Percentiles rank a stretch among this genome's conserved stretches.
These are phyloP conservation scores for Cylloceria caligata DNA, from an alignment of 2,888 invertebrate species.

Conservation along the genomic window DNA sequence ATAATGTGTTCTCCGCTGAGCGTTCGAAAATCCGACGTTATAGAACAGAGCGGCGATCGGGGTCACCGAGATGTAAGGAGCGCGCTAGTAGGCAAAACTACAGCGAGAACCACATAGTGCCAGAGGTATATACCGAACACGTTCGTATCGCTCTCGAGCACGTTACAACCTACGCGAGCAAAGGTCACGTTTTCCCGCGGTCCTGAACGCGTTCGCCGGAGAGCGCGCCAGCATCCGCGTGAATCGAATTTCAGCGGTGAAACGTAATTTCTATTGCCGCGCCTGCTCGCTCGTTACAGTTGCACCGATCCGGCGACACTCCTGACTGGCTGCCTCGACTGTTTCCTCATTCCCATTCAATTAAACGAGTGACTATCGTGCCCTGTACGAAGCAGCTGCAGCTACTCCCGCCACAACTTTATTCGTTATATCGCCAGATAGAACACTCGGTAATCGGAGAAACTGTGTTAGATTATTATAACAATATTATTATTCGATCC, in stretches of 20 bases:
- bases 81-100: not conserved
- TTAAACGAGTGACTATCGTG: slow-evolving; percentile 56
- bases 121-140: slow-evolving; percentile 13
- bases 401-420: slow-evolving; percentile 28
- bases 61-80: slow-evolving; percentile 58
- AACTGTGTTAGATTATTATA: slow-evolving; percentile 45
- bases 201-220: slow-evolving; percentile 49
- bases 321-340: slow-evolving; percentile 50
- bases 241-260: slow-evolving; percentile 69
- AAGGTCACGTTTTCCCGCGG: slow-evolving; percentile 68
- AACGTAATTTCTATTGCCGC: slow-evolving; percentile 69
- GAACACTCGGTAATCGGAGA: slow-evolving; percentile 57
- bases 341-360: slow-evolving; percentile 68
- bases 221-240: slow-evolving; percentile 60
- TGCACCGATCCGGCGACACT: slow-evolving; percentile 56
- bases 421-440: slow-evolving; percentile 23
- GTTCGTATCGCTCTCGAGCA: slow-evolving; percentile 49
- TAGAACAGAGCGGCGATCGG: slow-evolving; percentile 47
- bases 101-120: not conserved
- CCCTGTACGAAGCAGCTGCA: slow-evolving; percentile 18
- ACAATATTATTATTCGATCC: slow-evolving; percentile 49
- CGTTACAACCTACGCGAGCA: slow-evolving; percentile 67
- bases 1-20: slow-evolving; percentile 8
- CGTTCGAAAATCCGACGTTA: slow-evolving; percentile 25
- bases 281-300: slow-evolving; percentile 68